Base-by-base conservation (phyloP, 2,888 invertebrate genomes). In the Lymantria monacha region DNA sequence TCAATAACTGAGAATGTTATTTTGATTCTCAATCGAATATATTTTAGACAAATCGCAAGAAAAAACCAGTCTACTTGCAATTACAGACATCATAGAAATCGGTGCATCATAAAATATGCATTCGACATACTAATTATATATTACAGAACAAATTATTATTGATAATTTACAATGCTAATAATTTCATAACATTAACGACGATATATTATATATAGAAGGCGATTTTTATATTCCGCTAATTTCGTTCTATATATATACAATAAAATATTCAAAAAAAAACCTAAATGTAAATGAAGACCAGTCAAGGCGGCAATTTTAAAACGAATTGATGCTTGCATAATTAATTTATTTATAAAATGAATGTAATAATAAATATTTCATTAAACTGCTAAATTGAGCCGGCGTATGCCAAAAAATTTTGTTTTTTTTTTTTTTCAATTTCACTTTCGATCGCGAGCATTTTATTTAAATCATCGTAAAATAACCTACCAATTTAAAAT, bases 401-500 rank as follows among this genome's bases (percentile, higher is more conserved):
- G 22, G 5, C 22, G 22, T 22, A 22, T 22, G 22, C 22, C 22
- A 22, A 22, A 10, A 33, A 33, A 33, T 33, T 1, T n/a, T n/a
- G n/a, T n/a, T n/a, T n/a, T n/a, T n/a, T n/a, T n/a, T n/a, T 10
- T 7, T 33, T 10, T 33, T 10, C 7, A 33, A 1, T 33, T 33
- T 22, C 22, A 22, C 8, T 12, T 36, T 11, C 36, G 11, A 59
- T 51, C 56, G 49, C 66, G 57, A 54, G 54, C 46, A 30, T 51
- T 40, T 44, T 36, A 49, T 38, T 51, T 55, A 12, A 45, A 50
- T 30, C 12, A 12, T 42, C 45, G 55, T 13, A 42, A 57, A 56
- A 52, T 42, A 61, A 42, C 37, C 49, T 50, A 64, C 44, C 7
- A 38, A 54, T 51, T 45, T 45, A 44, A 56, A 51, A 56, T 45